Conservation (phyloP, 1,140 invertebrate genomes). For the Apolygus lucorum region DNA sequence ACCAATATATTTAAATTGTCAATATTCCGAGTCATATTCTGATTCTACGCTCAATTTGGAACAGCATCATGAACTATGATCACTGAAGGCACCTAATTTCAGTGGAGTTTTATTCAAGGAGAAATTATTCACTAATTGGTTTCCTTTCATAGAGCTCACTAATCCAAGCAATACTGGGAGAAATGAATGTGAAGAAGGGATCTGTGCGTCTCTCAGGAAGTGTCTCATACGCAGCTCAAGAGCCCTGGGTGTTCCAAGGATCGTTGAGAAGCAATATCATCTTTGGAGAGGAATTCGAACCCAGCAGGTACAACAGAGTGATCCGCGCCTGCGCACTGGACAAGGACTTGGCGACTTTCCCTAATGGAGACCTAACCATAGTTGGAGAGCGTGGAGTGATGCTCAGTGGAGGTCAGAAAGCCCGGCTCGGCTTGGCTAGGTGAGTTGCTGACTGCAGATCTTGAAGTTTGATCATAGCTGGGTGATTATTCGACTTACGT, state of each 20-base stretch:
- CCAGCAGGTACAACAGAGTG: slow-evolving; percentile 46
- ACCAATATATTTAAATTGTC: too few relatives aligned
- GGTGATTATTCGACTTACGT: too few relatives aligned
- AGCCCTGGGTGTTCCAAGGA: slow-evolving; percentile 65
- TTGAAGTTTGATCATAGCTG: too few relatives aligned
- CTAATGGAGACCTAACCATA: slow-evolving; percentile 59
- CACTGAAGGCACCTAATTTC: too few relatives aligned
- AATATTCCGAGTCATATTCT: too few relatives aligned
- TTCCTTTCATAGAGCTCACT: too few relatives aligned
- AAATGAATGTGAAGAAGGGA: slow-evolving; percentile 53
- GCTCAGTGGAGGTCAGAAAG: slow-evolving; percentile 63
- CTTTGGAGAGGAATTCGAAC: slow-evolving; percentile 59
- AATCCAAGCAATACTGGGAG: slow-evolving; percentile 59
- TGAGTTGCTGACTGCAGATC: too few relatives aligned
- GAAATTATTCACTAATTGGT: too few relatives aligned
- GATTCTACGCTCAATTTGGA: too few relatives aligned
- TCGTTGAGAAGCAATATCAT: slow-evolving; percentile 65
- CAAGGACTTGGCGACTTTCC: slow-evolving; percentile 48
- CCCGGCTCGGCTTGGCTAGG: slow-evolving; percentile 47
- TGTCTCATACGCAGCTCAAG: slow-evolving; percentile 64
- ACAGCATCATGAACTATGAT: too few relatives aligned
- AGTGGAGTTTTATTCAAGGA: too few relatives aligned
- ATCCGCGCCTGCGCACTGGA: slow-evolving; percentile 54
- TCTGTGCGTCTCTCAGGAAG: slow-evolving; percentile 50
- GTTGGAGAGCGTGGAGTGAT: slow-evolving; percentile 71